These are phyloP conservation scores for Laothoe populi DNA, from an alignment of 2,888 invertebrate genomes.

Conservation along the genomic window DNA sequence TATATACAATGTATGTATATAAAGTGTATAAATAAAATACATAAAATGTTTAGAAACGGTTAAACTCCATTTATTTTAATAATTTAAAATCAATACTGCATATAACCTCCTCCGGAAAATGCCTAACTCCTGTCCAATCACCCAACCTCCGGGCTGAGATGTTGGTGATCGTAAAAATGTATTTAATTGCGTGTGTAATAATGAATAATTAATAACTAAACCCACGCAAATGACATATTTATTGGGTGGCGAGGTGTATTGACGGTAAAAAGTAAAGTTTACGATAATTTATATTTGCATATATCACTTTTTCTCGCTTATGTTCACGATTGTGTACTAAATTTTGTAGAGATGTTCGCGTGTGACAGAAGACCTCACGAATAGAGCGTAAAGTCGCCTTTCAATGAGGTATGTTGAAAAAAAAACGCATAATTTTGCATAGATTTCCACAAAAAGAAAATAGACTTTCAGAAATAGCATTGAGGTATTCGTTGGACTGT, in stretches of 20 bases:
- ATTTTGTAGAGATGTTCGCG: conserved; percentile 23
- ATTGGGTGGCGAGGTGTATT: conserved; percentile 32
- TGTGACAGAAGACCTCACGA: conserved; percentile 15
- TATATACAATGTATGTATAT: too few relatives aligned
- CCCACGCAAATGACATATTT: conserved; percentile 40
- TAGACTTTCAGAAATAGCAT: neutral
- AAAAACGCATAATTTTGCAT: conserved; percentile 10
- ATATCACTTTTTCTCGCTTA: conserved; percentile 24
- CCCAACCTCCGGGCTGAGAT: conserved; percentile 6
- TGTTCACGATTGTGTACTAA: conserved; percentile 14
- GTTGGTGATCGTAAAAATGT: conserved; percentile 38
- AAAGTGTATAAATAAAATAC: too few relatives aligned
- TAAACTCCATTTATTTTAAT: too few relatives aligned
- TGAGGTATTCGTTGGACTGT: neutral
- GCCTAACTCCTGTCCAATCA: conserved; percentile 2
- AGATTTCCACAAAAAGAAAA: neutral
- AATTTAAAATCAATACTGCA: neutral
- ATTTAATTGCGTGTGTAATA: conserved; percentile 42
- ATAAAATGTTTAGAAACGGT: too few relatives aligned
- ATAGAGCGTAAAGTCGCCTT: conserved; percentile 24
- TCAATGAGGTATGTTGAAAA: conserved; percentile 20
- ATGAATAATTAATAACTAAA: conserved; percentile 37
- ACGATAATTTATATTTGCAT: conserved; percentile 25
- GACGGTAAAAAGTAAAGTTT: conserved; percentile 9
- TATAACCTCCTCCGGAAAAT: neutral